These are phyloP conservation scores for Rissa tridactyla DNA, from an alignment of 2,113 vertebrate genomes.

Conservation along the genomic window DNA sequence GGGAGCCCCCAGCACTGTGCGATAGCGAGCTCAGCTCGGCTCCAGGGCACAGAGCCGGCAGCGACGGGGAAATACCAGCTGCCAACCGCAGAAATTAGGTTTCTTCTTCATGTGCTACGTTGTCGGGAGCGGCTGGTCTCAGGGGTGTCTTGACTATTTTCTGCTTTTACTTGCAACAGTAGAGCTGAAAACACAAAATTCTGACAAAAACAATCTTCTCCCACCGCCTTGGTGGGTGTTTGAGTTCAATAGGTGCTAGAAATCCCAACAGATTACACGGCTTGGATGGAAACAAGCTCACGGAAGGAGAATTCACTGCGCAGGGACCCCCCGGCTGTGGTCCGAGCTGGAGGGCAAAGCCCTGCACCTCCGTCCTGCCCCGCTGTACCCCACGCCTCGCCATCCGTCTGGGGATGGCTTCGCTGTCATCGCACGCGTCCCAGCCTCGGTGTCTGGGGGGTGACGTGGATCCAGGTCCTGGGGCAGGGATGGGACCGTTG, in stretches of 20 bases:
- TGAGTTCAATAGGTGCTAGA: not conserved
- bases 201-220: not conserved
- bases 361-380: not conserved
- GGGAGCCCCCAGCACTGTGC: not conserved
- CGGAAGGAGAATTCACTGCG: fast-evolving
- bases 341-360: not conserved
- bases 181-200: not conserved
- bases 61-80: not conserved
- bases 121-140: not conserved
- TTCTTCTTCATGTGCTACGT: not conserved
- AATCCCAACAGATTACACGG: not conserved
- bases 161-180: not conserved
- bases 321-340: not conserved
- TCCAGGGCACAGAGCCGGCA: not conserved
- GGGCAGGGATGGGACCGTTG: not conserved
- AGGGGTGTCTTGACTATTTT: not conserved
- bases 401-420: not conserved
- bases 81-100: slow-evolving; percentile 1
- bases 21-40: not conserved
- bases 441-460: not conserved
- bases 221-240: fast-evolving
- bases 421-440: not conserved
- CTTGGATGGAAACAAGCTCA: not conserved
- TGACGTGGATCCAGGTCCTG: not conserved
- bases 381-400: fast-evolving